phyloP scores from a whole-genome alignment of 2,888 invertebrate genomes.

The Morinoia aosen region DNA sequence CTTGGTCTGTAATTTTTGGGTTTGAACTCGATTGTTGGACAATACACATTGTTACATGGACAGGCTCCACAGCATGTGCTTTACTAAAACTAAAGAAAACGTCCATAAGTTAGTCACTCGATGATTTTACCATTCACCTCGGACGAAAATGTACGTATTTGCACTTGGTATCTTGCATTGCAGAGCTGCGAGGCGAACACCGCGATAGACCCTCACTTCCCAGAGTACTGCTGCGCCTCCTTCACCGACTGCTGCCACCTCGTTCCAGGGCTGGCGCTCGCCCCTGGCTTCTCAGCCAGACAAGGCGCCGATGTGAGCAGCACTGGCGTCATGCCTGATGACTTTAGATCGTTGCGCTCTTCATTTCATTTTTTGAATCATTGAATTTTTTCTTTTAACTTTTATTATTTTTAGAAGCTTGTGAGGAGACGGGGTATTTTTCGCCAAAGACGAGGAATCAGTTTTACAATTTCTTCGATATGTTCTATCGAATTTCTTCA shows the following conservation, averaged over 20 bases:
- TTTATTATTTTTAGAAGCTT: no score
- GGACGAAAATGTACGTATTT: not conserved
- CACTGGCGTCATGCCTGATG: not conserved
- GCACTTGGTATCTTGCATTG: not conserved
- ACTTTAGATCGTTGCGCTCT: not conserved
- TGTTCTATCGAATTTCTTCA: no score
- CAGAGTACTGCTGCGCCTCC: conserved; percentile 67
- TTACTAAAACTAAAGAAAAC: not conserved
- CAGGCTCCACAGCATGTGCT: not conserved
- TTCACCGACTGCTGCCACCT: conserved; percentile 67
- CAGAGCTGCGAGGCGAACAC: conserved; percentile 60
- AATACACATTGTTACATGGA: not conserved
- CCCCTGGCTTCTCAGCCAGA: conserved; percentile 56
- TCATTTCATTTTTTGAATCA: not conserved
- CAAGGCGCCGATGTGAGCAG: not conserved
- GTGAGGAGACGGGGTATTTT: no score
- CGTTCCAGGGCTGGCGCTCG: conserved; percentile 61
- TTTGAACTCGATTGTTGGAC: not conserved
- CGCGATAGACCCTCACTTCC: conserved; percentile 63
- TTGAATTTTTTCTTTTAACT: no score
- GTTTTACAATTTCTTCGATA: no score
- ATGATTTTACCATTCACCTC: not conserved
- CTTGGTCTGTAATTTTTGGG: not conserved
- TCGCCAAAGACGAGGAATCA: not conserved
- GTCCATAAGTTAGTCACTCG: not conserved